phyloP scores from a whole-genome alignment of 2,888 invertebrate species.

The Heliconius ismenius region DNA sequence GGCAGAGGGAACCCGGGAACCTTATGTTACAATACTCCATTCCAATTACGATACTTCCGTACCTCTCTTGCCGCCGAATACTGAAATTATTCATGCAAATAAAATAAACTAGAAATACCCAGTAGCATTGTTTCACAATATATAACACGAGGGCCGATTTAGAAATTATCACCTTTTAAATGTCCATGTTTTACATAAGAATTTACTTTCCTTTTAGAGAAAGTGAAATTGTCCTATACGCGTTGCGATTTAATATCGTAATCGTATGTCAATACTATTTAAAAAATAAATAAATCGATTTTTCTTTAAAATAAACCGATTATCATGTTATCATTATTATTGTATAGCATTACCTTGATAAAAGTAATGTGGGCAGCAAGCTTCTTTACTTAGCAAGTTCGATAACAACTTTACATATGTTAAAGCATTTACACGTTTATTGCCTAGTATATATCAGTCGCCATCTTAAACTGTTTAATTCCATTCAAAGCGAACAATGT shows the following conservation, averaged over 20 bases:
- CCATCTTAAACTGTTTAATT: constrained; percentile 42
- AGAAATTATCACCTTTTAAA: constrained; percentile 38
- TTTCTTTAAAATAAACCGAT: constrained; percentile 2
- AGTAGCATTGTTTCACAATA: constrained; percentile 1
- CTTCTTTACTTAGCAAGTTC: constrained; percentile 9
- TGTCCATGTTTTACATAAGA: constrained; percentile 42
- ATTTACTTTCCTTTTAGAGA: constrained; percentile 45
- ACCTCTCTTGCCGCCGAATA: no score
- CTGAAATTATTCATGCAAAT: no score
- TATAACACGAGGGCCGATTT: constrained; percentile 14
- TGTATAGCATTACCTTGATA: background rate
- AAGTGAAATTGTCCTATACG: constrained; percentile 41
- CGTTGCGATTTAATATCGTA: constrained; percentile 24
- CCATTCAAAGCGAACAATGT: constrained; percentile 44
- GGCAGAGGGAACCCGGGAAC: no score
- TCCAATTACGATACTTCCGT: no score
- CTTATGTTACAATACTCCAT: no score
- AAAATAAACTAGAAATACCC: background rate
- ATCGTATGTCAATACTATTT: constrained; percentile 22
- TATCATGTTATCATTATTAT: background rate
- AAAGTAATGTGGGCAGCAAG: constrained; percentile 7
- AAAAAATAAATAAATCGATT: background rate
- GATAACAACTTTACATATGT: constrained; percentile 20
- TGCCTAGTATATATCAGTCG: constrained; percentile 32
- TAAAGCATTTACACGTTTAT: constrained; percentile 26